Conservation (phyloP, 2,113 vertebrate species). For the Oxygymnocypris stewartii region DNA sequence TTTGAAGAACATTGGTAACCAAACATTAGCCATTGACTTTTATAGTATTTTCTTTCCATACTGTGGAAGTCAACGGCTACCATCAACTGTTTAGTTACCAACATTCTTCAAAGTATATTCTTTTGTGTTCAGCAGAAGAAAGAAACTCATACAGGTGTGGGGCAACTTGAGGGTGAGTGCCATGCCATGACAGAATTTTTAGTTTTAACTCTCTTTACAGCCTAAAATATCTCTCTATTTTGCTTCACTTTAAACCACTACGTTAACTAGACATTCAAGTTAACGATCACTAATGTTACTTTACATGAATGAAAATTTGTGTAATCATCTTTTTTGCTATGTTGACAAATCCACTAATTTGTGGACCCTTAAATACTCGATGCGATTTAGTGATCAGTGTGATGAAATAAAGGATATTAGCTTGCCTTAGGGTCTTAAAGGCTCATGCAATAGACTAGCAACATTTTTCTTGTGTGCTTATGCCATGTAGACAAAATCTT, state of each 20-base stretch:
- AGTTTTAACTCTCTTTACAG: neutral
- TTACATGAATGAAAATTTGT: conserved; percentile 29
- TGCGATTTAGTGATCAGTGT: conserved; percentile 29
- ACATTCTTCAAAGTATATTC: no score
- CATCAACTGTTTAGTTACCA: no score
- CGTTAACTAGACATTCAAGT: neutral
- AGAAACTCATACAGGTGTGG: neutral
- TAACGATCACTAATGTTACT: neutral
- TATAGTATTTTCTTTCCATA: no score
- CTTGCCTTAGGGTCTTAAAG: conserved; percentile 36
- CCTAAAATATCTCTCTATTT: neutral
- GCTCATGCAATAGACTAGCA: conserved; percentile 26
- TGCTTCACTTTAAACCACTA: no score
- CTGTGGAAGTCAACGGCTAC: neutral
- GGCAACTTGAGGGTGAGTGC: no score
- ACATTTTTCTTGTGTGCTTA: conserved; percentile 9
- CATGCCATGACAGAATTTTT: neutral
- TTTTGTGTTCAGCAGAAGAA: no score
- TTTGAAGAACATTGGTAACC: neutral
- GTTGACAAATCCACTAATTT: conserved; percentile 16
- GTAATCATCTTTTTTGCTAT: conserved; percentile 30
- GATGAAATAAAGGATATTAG: conserved; percentile 25
- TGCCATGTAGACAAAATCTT: conserved; percentile 41
- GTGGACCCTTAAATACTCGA: conserved; percentile 9
- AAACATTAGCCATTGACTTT: neutral